phyloP scores from a whole-genome alignment of 1,140 invertebrate species.

The Drosophila bocqueti region DNA sequence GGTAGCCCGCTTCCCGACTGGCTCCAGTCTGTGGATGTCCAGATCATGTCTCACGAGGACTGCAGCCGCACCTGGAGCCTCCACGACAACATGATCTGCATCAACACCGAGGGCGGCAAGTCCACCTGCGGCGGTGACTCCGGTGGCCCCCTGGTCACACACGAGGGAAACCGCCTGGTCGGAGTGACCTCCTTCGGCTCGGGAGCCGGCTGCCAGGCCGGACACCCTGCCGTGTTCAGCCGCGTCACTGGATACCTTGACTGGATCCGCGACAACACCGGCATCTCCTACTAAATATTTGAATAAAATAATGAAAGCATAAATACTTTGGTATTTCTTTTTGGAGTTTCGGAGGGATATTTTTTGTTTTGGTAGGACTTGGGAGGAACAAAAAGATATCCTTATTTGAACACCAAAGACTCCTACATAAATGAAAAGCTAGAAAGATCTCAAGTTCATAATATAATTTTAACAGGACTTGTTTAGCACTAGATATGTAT shows the following conservation, averaged over 20 bases:
- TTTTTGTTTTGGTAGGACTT: no score
- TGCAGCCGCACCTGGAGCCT: conserved; percentile 39
- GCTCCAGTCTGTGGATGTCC: conserved; percentile 53
- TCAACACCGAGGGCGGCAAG: conserved; percentile 56
- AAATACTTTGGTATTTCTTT: neutral
- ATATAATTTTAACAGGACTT: neutral
- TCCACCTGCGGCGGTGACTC: conserved; percentile 86
- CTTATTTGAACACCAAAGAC: neutral
- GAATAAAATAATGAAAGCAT: conserved; percentile 18
- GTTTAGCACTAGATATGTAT: no score
- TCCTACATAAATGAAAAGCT: no score
- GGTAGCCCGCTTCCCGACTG: conserved; percentile 55
- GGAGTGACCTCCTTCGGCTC: conserved; percentile 53
- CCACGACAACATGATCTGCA: conserved; percentile 62
- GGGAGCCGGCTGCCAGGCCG: conserved; percentile 64
- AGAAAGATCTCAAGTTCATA: neutral
- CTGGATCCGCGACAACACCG: conserved; percentile 85
- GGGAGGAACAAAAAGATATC: no score
- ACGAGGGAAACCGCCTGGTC: conserved; percentile 45
- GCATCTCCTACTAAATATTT: conserved; percentile 47
- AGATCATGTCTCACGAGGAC: conserved; percentile 35
- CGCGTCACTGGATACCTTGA: conserved; percentile 86
- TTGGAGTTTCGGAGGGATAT: neutral
- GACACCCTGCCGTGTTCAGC: conserved; percentile 86
- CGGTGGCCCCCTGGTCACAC: conserved; percentile 85